Evolutionary conservation across 1,140 invertebrate genomes (phyloP), one percentile per base, ranked within the genome.

Genomic region (Ectropis grisescens): DNA sequence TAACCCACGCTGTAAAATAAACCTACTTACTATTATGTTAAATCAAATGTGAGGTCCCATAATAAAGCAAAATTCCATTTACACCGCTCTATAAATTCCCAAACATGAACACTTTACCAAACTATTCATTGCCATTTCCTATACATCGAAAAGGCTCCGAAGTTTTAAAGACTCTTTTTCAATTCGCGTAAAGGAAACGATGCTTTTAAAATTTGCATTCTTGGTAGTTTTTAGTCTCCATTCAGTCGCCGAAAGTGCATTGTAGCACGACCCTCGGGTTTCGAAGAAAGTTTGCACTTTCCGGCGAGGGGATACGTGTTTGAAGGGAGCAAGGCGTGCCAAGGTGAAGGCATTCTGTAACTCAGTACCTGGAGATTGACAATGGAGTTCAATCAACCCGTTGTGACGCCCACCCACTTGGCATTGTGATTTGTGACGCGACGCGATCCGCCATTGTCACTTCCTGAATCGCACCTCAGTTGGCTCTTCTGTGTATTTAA

Each of bases 321-420:
- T 34, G n/a, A 33, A 29, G 41, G 39, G 37, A 43, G 29, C 41
- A 48, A 53, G n/a, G n/a, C n/a, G n/a, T n/a, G n/a, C n/a, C n/a
- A n/a, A n/a, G 47, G 49, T 46, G 33, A 51, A 50, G 41, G 41
- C 41, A 49, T 54, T 54, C 41, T 48, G 40, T n/a, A n/a, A 31
- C 32, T 28, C 29, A 22, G 47, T 62, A 62, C 55, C 59, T 71
- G 65, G 48, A 61, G 57, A 74, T 64, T 48, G 43, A 69, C 62
- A 66, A 68, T 66, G 40, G 52, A 57, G 75, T 67, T 59, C 71
- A 70, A 54, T 69, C 64, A 76, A 67, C 75, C 47, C 64, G 25
- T 22, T 46, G 47, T 47, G 50, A 54, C 69, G 61, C 71, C 68
- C 64, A 72, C 71, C 59, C 61, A 47, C 47, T 36, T 51, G 60